Evolutionary conservation across 2,888 invertebrate species (phyloP).

Genomic region (Tyria jacobaeae): DNA sequence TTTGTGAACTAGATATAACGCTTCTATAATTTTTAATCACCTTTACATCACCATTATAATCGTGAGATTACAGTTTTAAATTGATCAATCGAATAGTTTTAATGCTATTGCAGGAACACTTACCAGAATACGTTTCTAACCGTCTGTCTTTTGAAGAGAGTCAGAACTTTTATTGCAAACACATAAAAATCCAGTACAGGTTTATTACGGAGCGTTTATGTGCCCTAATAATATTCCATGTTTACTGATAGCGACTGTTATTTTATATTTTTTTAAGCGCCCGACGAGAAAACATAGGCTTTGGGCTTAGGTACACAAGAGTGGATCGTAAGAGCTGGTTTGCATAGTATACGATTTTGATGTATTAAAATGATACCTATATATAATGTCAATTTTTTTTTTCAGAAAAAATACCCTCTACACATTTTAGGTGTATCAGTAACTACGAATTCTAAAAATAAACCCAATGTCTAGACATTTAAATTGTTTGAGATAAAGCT

Average conservation of each 20-base stretch:
- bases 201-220: constrained; percentile 67
- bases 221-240: constrained; percentile 73
- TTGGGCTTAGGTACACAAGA: background rate
- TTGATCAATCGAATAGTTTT: background rate
- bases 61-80: no score
- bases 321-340: background rate
- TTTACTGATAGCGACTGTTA: constrained; percentile 70
- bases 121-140: constrained; percentile 50
- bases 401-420: no score
- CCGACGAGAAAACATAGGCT: constrained; percentile 39
- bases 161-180: constrained; percentile 63
- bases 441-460: no score
- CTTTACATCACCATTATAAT: no score
- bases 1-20: no score
- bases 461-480: no score
- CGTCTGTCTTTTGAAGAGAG: constrained; percentile 42
- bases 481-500: no score
- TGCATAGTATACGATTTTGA: no score
- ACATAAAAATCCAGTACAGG: constrained; percentile 72
- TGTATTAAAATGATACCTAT: no score
- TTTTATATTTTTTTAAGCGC: constrained; percentile 66
- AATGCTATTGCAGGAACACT: background rate
- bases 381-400: no score
- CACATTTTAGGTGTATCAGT: no score
- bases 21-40: no score